Percentiles rank a stretch among this genome's conserved stretches.
Conservation (phyloP, 2,113 vertebrate species). For the Epinephelus fuscoguttatus region DNA sequence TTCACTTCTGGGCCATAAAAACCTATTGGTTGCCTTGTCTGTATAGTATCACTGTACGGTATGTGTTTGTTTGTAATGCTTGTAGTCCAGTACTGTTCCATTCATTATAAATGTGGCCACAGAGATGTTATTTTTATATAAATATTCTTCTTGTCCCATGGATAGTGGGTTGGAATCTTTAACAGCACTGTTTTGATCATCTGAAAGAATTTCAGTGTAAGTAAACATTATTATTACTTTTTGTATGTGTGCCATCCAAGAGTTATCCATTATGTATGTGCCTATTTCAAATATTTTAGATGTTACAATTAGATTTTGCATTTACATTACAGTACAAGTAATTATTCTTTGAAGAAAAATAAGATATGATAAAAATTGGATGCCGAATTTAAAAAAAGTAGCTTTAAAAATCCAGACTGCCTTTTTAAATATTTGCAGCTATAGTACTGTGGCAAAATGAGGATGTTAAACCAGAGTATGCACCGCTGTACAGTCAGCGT, state of each 20-base stretch:
- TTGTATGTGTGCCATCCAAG: not conserved
- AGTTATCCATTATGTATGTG: not conserved
- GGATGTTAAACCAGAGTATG: constrained; percentile 14
- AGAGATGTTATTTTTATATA: not conserved
- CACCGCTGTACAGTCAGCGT: constrained; percentile 10
- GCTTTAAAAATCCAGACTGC: not conserved
- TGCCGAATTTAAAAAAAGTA: not conserved
- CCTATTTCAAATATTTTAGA: not conserved
- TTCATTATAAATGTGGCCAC: not conserved
- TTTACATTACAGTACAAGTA: not conserved
- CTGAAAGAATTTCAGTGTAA: no score
- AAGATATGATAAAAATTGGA: not conserved
- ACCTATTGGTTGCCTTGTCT: not conserved
- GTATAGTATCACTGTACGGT: no score
- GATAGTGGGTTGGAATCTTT: not conserved
- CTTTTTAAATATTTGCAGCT: constrained; percentile 11
- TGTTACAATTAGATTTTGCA: not conserved
- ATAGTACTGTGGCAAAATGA: constrained; percentile 4
- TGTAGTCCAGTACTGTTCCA: not conserved
- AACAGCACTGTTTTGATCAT: not conserved
- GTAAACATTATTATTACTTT: no score
- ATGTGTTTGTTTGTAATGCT: no score
- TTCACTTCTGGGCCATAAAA: not conserved
- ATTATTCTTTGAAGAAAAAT: not conserved
- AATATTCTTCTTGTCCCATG: not conserved